These are phyloP conservation scores for Amphipoea oculea DNA, from an alignment of 2,888 invertebrate species.

Conservation along the genomic window DNA sequence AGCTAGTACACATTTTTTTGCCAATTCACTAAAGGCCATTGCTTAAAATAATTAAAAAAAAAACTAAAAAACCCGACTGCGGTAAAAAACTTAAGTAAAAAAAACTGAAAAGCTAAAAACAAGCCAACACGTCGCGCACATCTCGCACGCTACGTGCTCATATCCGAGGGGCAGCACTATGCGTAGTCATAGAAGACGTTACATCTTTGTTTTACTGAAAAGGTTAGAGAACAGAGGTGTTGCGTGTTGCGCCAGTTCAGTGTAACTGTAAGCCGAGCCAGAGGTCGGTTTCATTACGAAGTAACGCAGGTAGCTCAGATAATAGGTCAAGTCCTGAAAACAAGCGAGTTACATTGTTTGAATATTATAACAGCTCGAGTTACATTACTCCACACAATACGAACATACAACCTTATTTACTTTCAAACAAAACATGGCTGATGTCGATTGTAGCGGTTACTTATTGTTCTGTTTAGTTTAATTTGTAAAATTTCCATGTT, in stretches of 20 bases:
- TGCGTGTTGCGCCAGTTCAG: background rate
- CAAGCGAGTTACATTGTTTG: constrained; percentile 1
- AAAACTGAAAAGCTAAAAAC: no score
- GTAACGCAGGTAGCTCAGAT: background rate
- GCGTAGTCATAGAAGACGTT: no score
- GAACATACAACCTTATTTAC: background rate
- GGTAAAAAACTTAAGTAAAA: no score
- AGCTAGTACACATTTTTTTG: no score
- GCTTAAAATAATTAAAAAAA: no score
- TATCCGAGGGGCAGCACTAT: background rate
- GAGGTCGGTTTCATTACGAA: background rate
- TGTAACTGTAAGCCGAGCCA: background rate
- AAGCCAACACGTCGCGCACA: background rate
- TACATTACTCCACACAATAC: constrained; percentile 1
- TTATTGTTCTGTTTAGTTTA: background rate
- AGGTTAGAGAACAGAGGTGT: background rate
- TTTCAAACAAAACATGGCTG: constrained; percentile 1
- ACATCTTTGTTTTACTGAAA: background rate
- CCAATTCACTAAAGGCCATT: background rate
- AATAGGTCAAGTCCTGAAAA: background rate
- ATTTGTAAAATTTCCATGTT: background rate
- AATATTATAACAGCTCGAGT: background rate
- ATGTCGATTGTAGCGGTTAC: background rate
- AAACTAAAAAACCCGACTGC: no score
- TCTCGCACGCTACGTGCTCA: background rate